Evolutionary conservation across 1,140 invertebrate species (phyloP).

Genomic region (Hyles vespertilio): DNA sequence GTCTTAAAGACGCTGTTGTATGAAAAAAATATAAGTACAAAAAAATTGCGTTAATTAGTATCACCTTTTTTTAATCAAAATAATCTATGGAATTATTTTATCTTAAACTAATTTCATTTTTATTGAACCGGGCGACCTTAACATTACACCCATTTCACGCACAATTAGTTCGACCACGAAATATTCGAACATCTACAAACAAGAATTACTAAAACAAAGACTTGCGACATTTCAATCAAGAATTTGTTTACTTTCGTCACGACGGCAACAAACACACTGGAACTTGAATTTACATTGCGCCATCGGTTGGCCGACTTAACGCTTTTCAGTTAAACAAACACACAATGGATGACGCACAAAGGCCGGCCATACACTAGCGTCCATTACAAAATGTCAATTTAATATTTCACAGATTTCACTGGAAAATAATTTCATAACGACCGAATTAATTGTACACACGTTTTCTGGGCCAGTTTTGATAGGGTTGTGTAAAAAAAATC

Average conservation of each 20-base stretch:
- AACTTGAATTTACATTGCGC: slow-evolving; percentile 52
- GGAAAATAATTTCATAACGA: slow-evolving; percentile 55
- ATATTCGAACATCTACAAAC: too few species aligned
- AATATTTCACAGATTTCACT: slow-evolving; percentile 63
- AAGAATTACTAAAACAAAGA: not conserved
- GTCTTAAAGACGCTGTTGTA: too few species aligned
- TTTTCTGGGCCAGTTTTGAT: slow-evolving; percentile 40
- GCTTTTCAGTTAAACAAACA: slow-evolving; percentile 42
- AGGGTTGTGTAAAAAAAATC: slow-evolving; percentile 43
- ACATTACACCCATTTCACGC: not conserved
- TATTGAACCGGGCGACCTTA: not conserved
- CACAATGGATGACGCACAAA: slow-evolving; percentile 35
- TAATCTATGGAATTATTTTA: too few species aligned
- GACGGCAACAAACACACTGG: slow-evolving; percentile 29
- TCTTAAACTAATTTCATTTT: too few species aligned
- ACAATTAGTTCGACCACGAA: too few species aligned
- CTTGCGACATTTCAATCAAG: slow-evolving; percentile 12
- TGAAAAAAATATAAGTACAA: too few species aligned
- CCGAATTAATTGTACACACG: slow-evolving; percentile 56
- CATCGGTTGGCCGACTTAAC: slow-evolving; percentile 47
- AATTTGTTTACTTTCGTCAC: slow-evolving; percentile 37
- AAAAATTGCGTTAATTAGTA: too few species aligned
- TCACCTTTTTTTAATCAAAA: too few species aligned
- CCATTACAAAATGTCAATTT: slow-evolving; percentile 47
- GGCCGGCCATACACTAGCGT: slow-evolving; percentile 32